Percentiles rank a stretch among this genome's conserved stretches.
These are phyloP conservation scores for Drosophila parvula DNA, from an alignment of 1,140 invertebrate genomes.

Conservation along the genomic window DNA sequence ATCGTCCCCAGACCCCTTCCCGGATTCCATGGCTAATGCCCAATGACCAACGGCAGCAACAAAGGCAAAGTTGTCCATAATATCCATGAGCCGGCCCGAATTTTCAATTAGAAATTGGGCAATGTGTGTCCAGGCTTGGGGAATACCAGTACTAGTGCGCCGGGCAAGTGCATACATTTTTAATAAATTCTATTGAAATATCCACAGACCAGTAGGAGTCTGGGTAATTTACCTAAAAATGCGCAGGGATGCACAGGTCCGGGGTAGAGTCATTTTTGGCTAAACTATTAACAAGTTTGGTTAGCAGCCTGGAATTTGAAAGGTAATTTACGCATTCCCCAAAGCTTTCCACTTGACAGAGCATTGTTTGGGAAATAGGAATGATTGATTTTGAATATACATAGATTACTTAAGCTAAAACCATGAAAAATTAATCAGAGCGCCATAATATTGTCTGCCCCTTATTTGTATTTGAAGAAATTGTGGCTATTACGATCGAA, in stretches of 20 bases:
- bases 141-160: conserved; percentile 36
- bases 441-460: no score
- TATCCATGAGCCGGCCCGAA: conserved; percentile 58
- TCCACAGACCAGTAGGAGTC: conserved; percentile 9
- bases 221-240: conserved; percentile 49
- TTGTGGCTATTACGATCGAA: neutral
- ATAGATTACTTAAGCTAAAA: neutral
- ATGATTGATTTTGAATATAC: conserved; percentile 6
- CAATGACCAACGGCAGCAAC: conserved; percentile 47
- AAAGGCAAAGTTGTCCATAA: conserved; percentile 64
- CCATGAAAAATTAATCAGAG: neutral
- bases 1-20: neutral
- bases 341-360: neutral
- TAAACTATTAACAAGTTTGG: conserved; percentile 10
- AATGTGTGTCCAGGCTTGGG: conserved; percentile 51
- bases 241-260: neutral
- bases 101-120: conserved; percentile 73
- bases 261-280: neutral
- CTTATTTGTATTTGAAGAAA: neutral
- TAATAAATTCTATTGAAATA: conserved; percentile 60
- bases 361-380: neutral
- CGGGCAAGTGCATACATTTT: conserved; percentile 61
- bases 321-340: conserved; percentile 14
- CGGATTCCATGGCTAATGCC: conserved; percentile 57
- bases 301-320: conserved; percentile 4